Percentiles rank a stretch among this genome's conserved stretches.
Conservation (phyloP, 2,888 invertebrate genomes). For the Platycheirus albimanus region DNA sequence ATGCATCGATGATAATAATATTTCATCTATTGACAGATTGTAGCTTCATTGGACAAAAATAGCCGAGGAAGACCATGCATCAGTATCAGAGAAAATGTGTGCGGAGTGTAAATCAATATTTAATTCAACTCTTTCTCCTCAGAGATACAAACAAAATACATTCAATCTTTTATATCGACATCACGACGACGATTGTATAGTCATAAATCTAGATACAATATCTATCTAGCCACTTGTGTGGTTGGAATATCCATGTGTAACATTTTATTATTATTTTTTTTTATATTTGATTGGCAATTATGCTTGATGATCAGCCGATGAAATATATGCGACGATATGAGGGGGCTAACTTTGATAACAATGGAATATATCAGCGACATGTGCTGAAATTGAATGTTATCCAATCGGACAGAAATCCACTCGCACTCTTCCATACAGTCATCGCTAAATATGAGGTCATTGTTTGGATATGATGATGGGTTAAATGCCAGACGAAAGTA, state of each 20-base stretch:
- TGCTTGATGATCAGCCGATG: conserved; percentile 58
- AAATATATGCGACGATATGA: conserved; percentile 28
- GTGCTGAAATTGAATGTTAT: conserved; percentile 52
- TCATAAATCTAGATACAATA: conserved; percentile 27
- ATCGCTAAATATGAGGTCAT: conserved; percentile 55
- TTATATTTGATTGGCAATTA: conserved; percentile 54
- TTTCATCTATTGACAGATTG: conserved; percentile 57
- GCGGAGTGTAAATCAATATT: neutral
- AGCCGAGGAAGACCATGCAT: conserved; percentile 30
- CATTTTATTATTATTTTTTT: neutral
- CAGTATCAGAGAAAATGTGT: neutral
- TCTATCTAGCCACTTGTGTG: conserved; percentile 20
- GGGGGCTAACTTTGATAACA: conserved; percentile 31
- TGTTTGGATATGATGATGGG: conserved; percentile 51
- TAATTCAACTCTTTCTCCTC: neutral
- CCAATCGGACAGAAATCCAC: conserved; percentile 10
- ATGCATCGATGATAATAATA: conserved; percentile 48
- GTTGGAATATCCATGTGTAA: neutral
- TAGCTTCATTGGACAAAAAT: conserved; percentile 43
- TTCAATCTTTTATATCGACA: neutral
- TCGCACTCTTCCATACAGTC: neutral
- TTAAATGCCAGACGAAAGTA: conserved; percentile 58
- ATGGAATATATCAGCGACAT: conserved; percentile 21
- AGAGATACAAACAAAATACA: conserved; percentile 1
- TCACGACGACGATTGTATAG: neutral